Evolutionary conservation across 2,888 invertebrate species (phyloP), one percentile per base, ranked within the genome.

Genomic region (Caenorhabditis plicata): DNA sequence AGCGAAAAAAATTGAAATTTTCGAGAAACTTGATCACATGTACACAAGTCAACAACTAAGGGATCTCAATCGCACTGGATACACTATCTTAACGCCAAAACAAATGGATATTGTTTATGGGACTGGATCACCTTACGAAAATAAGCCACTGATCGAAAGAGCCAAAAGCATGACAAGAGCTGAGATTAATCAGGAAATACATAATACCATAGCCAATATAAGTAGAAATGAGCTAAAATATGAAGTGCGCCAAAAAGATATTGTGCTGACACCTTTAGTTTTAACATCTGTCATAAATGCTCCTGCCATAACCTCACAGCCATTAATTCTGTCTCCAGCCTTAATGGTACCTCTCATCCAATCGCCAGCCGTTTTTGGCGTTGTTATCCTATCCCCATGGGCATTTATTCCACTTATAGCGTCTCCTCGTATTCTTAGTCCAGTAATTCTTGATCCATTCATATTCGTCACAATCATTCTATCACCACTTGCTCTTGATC

Each of bases 61-160:
- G n/a, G 68, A 73, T 32, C 61, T 73, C 61, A 76, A 72, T 49
- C 11, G 44, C 25, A 70, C 68, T 8, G 77, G 77, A 27, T 77
- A 68, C 54, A 51, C 73, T 8, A 64, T 73, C 9, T 56, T 77
- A 57, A 64, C 32, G 2, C 29, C 29, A 1, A 56, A 68, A 9
- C 77, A 77, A 42, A 46, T 75, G 29, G 43, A 66, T 8, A 7
- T 68, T 26, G 32, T 77, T 26, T 77, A 77, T 44, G 77, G 77
- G 0, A 49, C 49, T 8, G 31, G 50, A 19, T 76, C 76, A 4
- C 63, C 68, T 2, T 67, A 52, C 49, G 39, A 50, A 36, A 63
- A 71, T 51, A 29, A 56, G 4, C 23, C 57, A 29, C 40, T 62
- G 19, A 27, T 73, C 23, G 26, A 31, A 15, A 38, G 17, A 39